Conservation (phyloP, 2,797 vertebrate species). For the Notoglanidium macrostoma region DNA sequence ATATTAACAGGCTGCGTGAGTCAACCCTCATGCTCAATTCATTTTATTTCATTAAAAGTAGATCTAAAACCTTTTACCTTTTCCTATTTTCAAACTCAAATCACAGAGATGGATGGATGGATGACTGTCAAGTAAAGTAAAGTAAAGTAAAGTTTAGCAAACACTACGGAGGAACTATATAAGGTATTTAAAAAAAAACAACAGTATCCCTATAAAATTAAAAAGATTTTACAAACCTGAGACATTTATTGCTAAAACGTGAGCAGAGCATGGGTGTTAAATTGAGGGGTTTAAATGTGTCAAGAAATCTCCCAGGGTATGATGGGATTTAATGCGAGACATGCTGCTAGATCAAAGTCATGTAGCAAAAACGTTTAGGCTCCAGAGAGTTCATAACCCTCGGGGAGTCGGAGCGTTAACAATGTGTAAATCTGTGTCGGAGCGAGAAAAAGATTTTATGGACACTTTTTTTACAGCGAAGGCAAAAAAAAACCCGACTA, state of each 20-base stretch:
- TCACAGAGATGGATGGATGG: neutral
- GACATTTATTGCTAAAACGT: neutral
- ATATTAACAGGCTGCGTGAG: neutral
- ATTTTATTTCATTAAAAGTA: neutral
- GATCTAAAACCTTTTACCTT: neutral
- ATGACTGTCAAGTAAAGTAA: no score
- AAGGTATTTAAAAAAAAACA: neutral
- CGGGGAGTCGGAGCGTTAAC: constrained; percentile 58
- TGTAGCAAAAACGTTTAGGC: constrained; percentile 56
- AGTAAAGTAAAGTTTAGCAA: neutral
- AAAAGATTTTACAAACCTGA: neutral
- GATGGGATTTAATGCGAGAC: constrained; percentile 65
- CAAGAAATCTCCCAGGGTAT: constrained; percentile 27
- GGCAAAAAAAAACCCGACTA: neutral
- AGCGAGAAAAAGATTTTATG: neutral
- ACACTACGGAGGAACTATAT: neutral
- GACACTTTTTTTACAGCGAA: neutral
- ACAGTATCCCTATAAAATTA: neutral
- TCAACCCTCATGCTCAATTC: neutral
- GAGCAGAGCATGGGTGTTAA: neutral
- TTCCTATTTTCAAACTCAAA: neutral
- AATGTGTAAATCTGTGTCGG: constrained; percentile 62
- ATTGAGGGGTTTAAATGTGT: constrained; percentile 12
- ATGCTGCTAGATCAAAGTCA: constrained; percentile 66
- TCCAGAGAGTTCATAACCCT: constrained; percentile 52